Evolutionary conservation across 2,797 vertebrate genomes (phyloP).

Genomic region (Falco peregrinus): DNA sequence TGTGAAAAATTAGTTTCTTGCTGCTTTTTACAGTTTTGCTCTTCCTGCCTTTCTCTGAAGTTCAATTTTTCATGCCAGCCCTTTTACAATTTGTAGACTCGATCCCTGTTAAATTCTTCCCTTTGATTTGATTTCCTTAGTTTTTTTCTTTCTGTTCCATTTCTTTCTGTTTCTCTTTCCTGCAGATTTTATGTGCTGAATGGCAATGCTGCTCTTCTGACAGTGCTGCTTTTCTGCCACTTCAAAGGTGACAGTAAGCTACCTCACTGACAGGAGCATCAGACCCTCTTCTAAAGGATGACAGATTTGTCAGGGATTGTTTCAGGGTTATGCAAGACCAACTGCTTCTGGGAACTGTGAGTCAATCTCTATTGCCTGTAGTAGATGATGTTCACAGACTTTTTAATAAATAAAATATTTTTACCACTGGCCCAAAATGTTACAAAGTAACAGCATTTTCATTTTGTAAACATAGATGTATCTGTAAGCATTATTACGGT

Average conservation of each 20-base stretch:
- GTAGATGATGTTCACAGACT: background rate
- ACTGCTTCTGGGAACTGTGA: background rate
- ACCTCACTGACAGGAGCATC: background rate
- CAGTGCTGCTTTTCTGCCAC: background rate
- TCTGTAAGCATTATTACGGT: background rate
- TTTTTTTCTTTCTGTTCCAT: background rate
- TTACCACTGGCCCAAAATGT: background rate
- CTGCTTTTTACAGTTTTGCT: background rate
- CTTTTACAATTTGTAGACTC: background rate
- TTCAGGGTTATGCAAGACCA: conserved; percentile 16
- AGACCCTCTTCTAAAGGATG: background rate
- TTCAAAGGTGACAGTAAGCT: background rate
- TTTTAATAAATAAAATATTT: background rate
- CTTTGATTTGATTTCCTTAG: background rate
- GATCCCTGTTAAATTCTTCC: background rate
- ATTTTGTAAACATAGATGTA: background rate
- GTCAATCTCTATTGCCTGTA: background rate
- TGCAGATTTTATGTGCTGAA: background rate
- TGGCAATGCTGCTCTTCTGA: background rate
- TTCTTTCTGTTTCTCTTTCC: background rate
- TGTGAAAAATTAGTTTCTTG: background rate
- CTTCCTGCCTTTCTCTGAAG: background rate
- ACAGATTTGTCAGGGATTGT: background rate
- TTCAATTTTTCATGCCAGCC: background rate
- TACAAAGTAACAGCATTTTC: background rate